Conservation (phyloP, 2,888 invertebrate genomes). For the Nysson spinosus region DNA sequence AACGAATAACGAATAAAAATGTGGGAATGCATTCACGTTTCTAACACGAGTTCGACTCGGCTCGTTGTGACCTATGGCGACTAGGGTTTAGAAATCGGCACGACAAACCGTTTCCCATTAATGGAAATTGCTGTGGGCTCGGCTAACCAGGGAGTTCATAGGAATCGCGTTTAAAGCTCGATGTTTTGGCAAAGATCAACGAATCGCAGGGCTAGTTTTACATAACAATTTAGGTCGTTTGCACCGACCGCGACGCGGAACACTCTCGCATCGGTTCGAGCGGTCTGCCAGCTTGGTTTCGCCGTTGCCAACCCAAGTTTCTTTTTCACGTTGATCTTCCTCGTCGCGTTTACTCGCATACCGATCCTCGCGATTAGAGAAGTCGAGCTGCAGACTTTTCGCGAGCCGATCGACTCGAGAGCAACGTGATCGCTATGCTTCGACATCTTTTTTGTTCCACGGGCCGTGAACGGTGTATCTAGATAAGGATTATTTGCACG, state of each 20-base stretch:
- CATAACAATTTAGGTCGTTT: constrained; percentile 70
- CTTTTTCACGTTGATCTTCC: constrained; percentile 9
- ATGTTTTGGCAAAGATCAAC: constrained; percentile 53
- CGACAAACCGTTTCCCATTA: no score
- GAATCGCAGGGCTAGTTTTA: constrained; percentile 55
- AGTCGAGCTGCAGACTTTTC: background rate
- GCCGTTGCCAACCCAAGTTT: constrained; percentile 47
- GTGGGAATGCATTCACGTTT: no score
- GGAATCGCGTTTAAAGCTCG: constrained; percentile 1
- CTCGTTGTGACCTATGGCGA: no score
- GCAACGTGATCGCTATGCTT: no score
- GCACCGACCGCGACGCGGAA: constrained; percentile 42
- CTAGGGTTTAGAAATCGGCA: no score
- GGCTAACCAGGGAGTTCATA: no score
- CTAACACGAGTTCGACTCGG: no score
- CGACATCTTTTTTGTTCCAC: background rate
- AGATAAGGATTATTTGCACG: constrained; percentile 52
- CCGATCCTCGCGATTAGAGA: constrained; percentile 14
- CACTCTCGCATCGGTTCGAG: constrained; percentile 35
- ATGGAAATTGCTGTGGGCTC: no score
- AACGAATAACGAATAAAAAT: no score
- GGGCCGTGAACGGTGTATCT: constrained; percentile 11
- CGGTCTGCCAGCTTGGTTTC: constrained; percentile 44
- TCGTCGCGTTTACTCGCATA: background rate
- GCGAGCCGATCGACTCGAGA: no score